Evolutionary conservation across 2,797 vertebrate genomes (phyloP).

Genomic region (Natrix natrix): DNA sequence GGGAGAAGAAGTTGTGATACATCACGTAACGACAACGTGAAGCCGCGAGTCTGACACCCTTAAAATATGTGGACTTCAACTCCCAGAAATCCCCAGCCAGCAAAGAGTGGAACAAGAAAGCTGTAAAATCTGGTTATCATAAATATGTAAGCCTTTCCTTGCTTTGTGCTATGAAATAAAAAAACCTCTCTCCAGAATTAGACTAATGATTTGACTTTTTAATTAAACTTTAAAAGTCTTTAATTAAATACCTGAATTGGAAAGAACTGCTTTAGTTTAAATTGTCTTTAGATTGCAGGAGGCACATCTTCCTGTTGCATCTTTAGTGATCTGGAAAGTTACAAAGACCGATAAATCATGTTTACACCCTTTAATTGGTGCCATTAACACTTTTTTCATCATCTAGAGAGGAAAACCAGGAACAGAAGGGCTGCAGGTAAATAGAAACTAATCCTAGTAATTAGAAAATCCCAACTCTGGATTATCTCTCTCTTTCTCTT

Average conservation of each 20-base stretch:
- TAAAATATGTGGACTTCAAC: neutral
- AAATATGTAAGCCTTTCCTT: constrained; percentile 58
- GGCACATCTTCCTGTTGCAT: constrained; percentile 62
- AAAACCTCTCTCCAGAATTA: constrained; percentile 54
- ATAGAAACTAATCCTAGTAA: constrained; percentile 31
- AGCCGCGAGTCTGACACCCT: too few relatives aligned
- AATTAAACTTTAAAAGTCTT: constrained; percentile 76
- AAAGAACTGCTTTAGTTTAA: constrained; percentile 67
- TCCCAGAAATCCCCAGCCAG: neutral
- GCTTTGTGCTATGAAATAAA: constrained; percentile 62
- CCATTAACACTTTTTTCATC: constrained; percentile 66
- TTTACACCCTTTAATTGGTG: constrained; percentile 60
- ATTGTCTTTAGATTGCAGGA: constrained; percentile 65
- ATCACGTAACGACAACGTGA: too few relatives aligned
- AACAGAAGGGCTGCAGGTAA: constrained; percentile 58
- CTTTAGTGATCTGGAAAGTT: constrained; percentile 63
- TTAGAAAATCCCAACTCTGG: constrained; percentile 24
- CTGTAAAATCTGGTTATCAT: constrained; percentile 55
- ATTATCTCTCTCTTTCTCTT: neutral
- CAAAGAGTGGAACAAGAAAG: constrained; percentile 25
- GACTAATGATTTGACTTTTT: constrained; percentile 76
- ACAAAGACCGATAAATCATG: constrained; percentile 60
- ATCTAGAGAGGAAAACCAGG: constrained; percentile 49
- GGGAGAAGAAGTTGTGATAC: accelerated
- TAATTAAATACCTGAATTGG: constrained; percentile 75